Evolutionary conservation across 2,888 invertebrate species (phyloP), one percentile per base, ranked within the genome.

Genomic region (Tenthredo amoena): DNA sequence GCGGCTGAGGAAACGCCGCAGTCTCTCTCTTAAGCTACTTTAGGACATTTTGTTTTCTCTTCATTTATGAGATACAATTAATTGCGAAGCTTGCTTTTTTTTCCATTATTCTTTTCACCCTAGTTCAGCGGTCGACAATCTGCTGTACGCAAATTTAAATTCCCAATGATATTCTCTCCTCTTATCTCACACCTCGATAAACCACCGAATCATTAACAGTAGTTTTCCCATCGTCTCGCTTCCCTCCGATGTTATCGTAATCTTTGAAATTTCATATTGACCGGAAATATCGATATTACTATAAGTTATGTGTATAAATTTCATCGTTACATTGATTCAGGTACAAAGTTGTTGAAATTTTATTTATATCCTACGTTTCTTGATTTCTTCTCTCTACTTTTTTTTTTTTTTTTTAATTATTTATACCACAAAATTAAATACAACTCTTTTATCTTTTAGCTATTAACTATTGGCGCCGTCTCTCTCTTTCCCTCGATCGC

Each of bases 281-380:
- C 15, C 50, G 5, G 12, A 77, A 21, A 77, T 68, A 12, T 37
- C n/a, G 9, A 12, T 15, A 47, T 2, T 40, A 12, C 9, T 21
- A 21, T 40, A 21, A 34, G 4, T 37, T 43, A 18, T 43, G 0
- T 31, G 12, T 83, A 83, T 43, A 83, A 83, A 83, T 71, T 65
- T 83, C 83, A 83, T 37, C 65, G 21, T 43, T 65, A 62, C 65
- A 65, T 82, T 62, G 21, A 82, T 68, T 83, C 83, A 83, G 83
- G 83, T 83, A 83, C 83, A 83, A 83, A 83, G 68, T 65, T 83
- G 10, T 74, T 83, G 71, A 50, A 68, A 83, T 68, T 65, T 68
- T 83, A 83, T 50, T 40, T 26, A 21, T 43, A 74, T 74, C 2
- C 43, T 74, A 47, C 47, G 12, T 74, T 47, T 47, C 47, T 26